Evolutionary conservation across 2,113 vertebrate species (phyloP).

Genomic region (Melanostigma gelatinosum): DNA sequence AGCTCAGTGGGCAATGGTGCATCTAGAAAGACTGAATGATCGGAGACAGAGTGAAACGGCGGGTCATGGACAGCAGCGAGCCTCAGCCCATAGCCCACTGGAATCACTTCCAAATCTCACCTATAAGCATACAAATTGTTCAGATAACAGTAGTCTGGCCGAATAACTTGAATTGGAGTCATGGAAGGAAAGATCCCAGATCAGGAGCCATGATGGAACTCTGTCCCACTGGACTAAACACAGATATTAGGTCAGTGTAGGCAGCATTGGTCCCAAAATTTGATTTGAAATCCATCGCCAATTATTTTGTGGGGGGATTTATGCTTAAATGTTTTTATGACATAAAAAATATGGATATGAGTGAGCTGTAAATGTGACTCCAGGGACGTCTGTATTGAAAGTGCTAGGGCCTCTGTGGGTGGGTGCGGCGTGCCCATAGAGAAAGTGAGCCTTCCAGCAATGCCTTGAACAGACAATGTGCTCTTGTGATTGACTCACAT

Average conservation of each 20-base stretch:
- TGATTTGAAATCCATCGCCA: neutral
- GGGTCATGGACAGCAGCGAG: conserved; percentile 14
- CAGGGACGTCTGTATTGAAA: no score
- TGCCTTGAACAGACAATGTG: no score
- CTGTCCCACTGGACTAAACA: conserved; percentile 17
- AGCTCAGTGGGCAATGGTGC: conserved; percentile 72
- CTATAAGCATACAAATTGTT: conserved; percentile 41
- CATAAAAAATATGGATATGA: neutral
- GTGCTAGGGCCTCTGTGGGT: no score
- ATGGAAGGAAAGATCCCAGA: conserved; percentile 36
- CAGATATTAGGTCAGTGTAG: neutral
- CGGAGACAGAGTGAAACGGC: conserved; percentile 25
- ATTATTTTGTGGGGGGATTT: neutral
- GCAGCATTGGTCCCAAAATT: neutral
- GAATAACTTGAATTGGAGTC: conserved; percentile 49
- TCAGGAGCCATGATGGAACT: conserved; percentile 46
- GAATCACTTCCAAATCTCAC: conserved; percentile 12
- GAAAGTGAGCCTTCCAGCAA: no score
- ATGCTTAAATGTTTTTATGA: neutral
- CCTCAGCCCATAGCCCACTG: neutral
- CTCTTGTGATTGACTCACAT: no score
- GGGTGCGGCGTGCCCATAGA: no score
- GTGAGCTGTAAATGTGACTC: no score
- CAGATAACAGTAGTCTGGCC: conserved; percentile 38
- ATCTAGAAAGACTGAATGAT: conserved; percentile 68